Conservation (phyloP, 1,140 invertebrate species). For the Melipona quadrifasciata region DNA sequence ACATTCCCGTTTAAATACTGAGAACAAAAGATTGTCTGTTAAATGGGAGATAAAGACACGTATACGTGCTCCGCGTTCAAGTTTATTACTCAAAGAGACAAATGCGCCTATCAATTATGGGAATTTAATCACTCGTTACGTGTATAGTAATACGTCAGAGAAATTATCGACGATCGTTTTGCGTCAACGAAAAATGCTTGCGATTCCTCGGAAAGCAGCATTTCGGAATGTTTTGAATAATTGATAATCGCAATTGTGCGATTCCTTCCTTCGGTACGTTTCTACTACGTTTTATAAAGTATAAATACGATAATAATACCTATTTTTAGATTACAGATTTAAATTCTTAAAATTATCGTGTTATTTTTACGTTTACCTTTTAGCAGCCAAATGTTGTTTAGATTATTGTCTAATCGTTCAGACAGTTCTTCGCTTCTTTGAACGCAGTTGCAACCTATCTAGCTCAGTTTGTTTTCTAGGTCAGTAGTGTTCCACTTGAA, state of each 20-base stretch:
- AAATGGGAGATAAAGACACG: background rate
- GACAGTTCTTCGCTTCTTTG: background rate
- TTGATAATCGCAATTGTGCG: background rate
- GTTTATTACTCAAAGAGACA: background rate
- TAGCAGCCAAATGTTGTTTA: no score
- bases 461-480: slow-evolving; percentile 41
- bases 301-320: no score
- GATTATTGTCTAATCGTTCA: no score
- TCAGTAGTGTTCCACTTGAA: slow-evolving; percentile 30
- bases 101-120: background rate
- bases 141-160: slow-evolving; percentile 8
- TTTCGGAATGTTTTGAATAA: slow-evolving; percentile 11
- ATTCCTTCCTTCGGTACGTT: background rate
- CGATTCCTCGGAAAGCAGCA: background rate
- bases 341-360: background rate
- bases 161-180: slow-evolving; percentile 3
- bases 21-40: no score
- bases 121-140: background rate
- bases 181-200: slow-evolving; percentile 3
- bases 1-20: no score
- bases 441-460: slow-evolving; percentile 33
- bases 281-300: no score
- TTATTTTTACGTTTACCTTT: no score
- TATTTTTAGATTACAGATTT: background rate
- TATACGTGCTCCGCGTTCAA: background rate